Base-by-base conservation (phyloP, 2,797 vertebrate genomes). In the Petrocephalus schoutedeni region DNA sequence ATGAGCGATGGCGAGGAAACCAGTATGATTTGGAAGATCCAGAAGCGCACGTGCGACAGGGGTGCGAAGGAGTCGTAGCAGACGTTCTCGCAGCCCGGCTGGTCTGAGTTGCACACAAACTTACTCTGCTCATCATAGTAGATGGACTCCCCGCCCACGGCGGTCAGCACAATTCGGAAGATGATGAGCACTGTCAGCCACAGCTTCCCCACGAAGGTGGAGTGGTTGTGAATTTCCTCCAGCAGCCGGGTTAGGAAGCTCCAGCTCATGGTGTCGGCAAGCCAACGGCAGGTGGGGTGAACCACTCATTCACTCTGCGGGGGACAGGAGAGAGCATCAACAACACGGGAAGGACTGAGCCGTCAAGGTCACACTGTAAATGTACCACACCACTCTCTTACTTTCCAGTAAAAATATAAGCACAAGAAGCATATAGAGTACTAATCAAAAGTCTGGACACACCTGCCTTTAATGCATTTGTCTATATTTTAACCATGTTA, bases 191-290 rank as follows among this genome's bases (percentile, higher is more conserved):
- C 95, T 0, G 97, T 97, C 91, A 99, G 95, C 98, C 98, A 99
- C 92, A 99, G 97, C 92, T 99, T 99, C 87, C 98, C 98, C 89
- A 99, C 97, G 23, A 98, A 99, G 0, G 98, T 99, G 2, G 98
- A 99, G 87, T 99, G 98, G 90, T 99, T 97, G 95, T 99, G 97
- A 93, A 99, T 99, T 94, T 99, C 98, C 92, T 99, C 98, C 91
- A 99, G 93, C 90, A 99, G 95, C 1, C 97, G 97, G 19, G 98
- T 99, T 93, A 99, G 95, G 91, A 99, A 99, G 93, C 97, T 98
- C 98, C 98, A 99, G 90, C 98, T 98, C 98, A 99, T 99, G 95
- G 93, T 97, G 95, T 84, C 87, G 82, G 90, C 53, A 89, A 45
- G 64, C 53, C 77, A 51, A 45, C 9, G 3, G 77, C 10, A 54